These are phyloP conservation scores for Paraplagusia blochii DNA, from an alignment of 2,113 vertebrate species.

Conservation along the genomic window DNA sequence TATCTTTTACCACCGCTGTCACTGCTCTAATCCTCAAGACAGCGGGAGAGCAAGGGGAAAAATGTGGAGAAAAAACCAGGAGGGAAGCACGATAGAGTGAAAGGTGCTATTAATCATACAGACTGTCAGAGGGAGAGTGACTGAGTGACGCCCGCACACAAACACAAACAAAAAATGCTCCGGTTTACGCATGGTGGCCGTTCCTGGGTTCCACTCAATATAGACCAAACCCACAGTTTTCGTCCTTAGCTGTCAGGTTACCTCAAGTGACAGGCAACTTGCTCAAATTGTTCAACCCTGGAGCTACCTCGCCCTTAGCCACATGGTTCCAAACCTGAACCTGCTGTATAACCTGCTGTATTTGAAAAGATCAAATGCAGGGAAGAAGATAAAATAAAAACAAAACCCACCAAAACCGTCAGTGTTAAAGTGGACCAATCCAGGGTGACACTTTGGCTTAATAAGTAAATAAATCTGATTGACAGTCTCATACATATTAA, in stretches of 20 bases:
- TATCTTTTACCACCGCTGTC: constrained; percentile 31
- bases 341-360: not conserved
- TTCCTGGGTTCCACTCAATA: not conserved
- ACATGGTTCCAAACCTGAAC: not conserved
- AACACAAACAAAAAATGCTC: not conserved
- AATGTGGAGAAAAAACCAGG: constrained; percentile 2
- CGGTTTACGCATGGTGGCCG: not conserved
- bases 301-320: not conserved
- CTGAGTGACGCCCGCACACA: constrained; percentile 20
- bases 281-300: not conserved
- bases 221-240: not conserved
- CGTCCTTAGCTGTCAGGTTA: not conserved
- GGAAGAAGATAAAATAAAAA: too few species aligned
- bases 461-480: not conserved
- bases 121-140: constrained; percentile 34
- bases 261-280: not conserved
- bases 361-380: not conserved
- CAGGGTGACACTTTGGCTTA: not conserved
- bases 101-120: constrained; percentile 67
- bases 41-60: constrained; percentile 1
- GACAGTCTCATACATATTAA: not conserved
- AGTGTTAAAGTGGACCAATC: not conserved
- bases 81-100: constrained; percentile 41
- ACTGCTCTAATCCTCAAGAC: constrained; percentile 39
- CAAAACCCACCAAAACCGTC: too few species aligned